Conservation (phyloP, 1,140 invertebrate genomes). For the Caenorhabditis latens region DNA sequence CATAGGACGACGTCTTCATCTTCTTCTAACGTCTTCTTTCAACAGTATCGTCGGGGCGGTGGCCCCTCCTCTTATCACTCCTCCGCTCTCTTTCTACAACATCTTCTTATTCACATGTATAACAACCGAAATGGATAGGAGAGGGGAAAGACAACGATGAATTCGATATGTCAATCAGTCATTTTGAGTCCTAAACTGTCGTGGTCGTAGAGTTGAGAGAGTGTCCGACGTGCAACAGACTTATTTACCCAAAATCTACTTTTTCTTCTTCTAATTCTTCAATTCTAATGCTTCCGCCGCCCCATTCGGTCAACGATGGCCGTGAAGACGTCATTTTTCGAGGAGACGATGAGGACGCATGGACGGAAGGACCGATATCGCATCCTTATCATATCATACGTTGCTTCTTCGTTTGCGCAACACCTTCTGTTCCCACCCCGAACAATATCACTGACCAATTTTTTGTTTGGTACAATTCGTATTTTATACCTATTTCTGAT, state of each 20-base stretch:
- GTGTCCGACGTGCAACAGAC: conserved; percentile 31
- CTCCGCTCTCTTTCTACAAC: conserved; percentile 8
- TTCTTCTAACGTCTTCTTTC: background rate
- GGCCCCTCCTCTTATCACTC: conserved; percentile 47
- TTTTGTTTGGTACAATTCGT: background rate
- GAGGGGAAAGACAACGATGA: background rate
- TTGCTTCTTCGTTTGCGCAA: conserved; percentile 33
- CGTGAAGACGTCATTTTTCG: background rate
- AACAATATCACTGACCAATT: background rate
- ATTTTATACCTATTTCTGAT: background rate
- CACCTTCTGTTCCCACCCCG: background rate
- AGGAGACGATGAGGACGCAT: background rate
- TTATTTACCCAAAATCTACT: background rate
- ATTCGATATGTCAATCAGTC: conserved; percentile 32
- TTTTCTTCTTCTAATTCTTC: background rate
- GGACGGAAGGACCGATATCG: conserved; percentile 17
- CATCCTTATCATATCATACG: background rate
- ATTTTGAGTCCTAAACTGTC: conserved; percentile 32
- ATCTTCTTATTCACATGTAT: conserved; percentile 5
- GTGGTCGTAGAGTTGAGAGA: background rate
- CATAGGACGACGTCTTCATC: conserved; percentile 48
- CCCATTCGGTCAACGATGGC: conserved; percentile 24
- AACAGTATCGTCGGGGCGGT: conserved; percentile 48
- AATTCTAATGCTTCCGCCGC: background rate
- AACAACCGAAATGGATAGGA: background rate